A percentile compares a stretch with the other conserved stretches of the same genome.
Evolutionary conservation across 2,797 vertebrate species (phyloP).

Genomic region (Leptodactylus fallax): DNA sequence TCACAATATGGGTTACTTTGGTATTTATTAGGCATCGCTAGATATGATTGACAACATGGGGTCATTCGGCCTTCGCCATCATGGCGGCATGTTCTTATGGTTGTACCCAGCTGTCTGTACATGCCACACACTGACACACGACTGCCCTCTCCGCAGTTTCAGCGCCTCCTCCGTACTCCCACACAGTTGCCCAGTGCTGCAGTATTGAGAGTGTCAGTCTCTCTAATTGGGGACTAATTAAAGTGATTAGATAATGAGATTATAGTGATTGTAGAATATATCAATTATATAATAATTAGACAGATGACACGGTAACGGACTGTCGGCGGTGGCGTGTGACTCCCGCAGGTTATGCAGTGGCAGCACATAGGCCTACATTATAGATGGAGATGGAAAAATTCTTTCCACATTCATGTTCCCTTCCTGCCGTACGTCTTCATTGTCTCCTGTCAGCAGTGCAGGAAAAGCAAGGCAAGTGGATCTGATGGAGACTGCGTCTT

Average conservation of each 20-base stretch:
- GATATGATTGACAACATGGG: neutral
- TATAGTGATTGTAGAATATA: constrained; percentile 57
- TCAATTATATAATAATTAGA: constrained; percentile 63
- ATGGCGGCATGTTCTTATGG: too few species aligned
- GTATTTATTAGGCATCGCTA: too few species aligned
- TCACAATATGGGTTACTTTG: too few species aligned
- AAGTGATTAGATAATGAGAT: constrained; percentile 60
- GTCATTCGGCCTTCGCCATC: too few species aligned
- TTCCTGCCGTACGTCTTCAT: neutral
- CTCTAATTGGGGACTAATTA: constrained; percentile 59
- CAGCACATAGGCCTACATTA: neutral
- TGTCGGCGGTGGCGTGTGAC: constrained; percentile 20
- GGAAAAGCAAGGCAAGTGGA: neutral
- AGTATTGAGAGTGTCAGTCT: constrained; percentile 40
- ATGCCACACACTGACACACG: neutral
- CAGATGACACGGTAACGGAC: constrained; percentile 52
- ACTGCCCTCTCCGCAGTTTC: neutral
- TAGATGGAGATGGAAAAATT: neutral
- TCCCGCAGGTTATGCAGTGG: constrained; percentile 49
- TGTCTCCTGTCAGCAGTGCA: neutral
- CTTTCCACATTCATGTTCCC: neutral
- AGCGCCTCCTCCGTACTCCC: neutral
- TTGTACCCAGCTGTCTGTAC: neutral
- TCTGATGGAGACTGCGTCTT: too few species aligned
- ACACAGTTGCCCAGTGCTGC: neutral